Evolutionary conservation across 2,797 vertebrate species (phyloP), one percentile per base, ranked within the genome.

Genomic region (Mionectes olivaceus): DNA sequence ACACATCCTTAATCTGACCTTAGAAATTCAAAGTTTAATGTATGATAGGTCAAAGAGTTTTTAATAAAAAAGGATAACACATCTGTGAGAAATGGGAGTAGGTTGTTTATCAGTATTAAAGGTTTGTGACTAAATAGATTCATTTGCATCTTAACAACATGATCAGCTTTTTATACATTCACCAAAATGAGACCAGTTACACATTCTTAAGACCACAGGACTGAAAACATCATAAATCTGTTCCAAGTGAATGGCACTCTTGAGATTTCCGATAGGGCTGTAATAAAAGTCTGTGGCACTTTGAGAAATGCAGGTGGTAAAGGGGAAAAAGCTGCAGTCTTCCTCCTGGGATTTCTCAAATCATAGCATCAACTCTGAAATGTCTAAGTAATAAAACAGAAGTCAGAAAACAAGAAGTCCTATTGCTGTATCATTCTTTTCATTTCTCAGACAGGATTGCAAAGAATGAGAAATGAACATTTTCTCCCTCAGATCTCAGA

Each of bases 321-420:
- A 81, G 57, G 64, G 77, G 63, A 52, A 88, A 78, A 73, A 93
- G 68, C 69, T 74, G 69, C 73, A 90, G 46, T 37, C 71, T 78
- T 75, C 37, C 89, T 84, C 70, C 71, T 92, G 95, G 90, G 96
- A 97, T 94, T 95, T 87, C 91, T 93, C 87, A 80, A 75, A 80
- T 73, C 75, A 78, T 47, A 92, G 90, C 91, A 94, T 90, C 88
- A 75, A 44, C 76, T 89, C 47, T 80, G 70, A 95, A 94, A 94
- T 83, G 94, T 55, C 91, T 90, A 65, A 89, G 86, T 44, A 94
- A 93, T 94, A 95, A 94, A 89, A 76, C 33, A 77, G 47, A 86
- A 91, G 41, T 68, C 89, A 91, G 87, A 83, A 91, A 94, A 83
- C 74, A 65, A 65, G 70, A 91, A 80, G 47, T 69, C 39, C 61